Base-by-base conservation (phyloP, 2,888 invertebrate genomes). In the Dorcus parallelipipedus region DNA sequence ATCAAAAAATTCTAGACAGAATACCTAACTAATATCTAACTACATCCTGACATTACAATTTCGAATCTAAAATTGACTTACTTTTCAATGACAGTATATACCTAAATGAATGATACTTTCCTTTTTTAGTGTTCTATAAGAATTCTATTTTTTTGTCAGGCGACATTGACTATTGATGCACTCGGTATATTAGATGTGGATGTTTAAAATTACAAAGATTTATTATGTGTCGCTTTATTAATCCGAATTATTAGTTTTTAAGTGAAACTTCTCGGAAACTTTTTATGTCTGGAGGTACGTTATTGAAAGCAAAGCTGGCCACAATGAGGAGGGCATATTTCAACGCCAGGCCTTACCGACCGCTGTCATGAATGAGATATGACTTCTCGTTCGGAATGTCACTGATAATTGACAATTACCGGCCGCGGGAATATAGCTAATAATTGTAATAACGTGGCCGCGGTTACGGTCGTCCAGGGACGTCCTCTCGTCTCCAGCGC, bases 341-440 rank as follows among this genome's bases (percentile, higher is more conserved):
- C 54, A 58, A 49, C 54, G 54, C 50, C 52, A 57, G 20, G 50
- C 56, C 39, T 54, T 55, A 55, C 59, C 55, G 48, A 55, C 59
- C 47, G 60, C 56, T 54, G 56, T 56, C 56, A 40, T 49, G 40
- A 48, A 56, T 60, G 56, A 57, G 53, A 57, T 54, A 56, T 54
- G 56, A 54, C 60, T 45, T 38, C 49, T 57, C 47, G 52, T 49
- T 53, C 23, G 54, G 50, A 53, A 60, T 60, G 60, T 60, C 60
- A 57, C 54, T 26, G 56, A 60, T 60, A 60, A 60, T 60, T 60
- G 60, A 60, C 60, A 60, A 60, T 60, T 60, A 60, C 52, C 39
- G 50, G 45, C 45, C 33, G 33, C 40, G 17, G 43, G 17, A 54
- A 53, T 53, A 56, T 39, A 51, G 42, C 39, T 47, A 56, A 56